Conservation (phyloP, 64 coral and sea anemone species). For the Trachythela sp. region DNA sequence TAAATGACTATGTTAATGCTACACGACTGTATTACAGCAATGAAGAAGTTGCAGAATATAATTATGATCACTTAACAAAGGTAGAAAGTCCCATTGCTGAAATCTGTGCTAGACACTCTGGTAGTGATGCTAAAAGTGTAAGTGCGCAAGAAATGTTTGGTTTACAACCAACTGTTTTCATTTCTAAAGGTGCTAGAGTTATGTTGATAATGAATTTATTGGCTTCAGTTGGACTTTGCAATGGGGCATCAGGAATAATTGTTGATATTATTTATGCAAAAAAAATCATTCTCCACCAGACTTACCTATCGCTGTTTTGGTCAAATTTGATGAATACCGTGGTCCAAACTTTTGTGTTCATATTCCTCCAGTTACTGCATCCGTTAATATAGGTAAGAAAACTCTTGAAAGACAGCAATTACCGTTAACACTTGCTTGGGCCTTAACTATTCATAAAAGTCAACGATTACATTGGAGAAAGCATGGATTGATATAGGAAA, state of each 20-base stretch:
- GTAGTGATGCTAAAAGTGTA: slow-evolving; percentile 12
- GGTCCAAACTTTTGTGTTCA: slow-evolving; percentile 5
- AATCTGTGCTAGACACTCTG: slow-evolving; percentile 1
- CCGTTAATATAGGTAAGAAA: neutral
- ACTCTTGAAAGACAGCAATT: neutral
- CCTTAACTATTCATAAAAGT: neutral
- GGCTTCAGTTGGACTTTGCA: slow-evolving; percentile 5
- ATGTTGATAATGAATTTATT: slow-evolving; percentile 7
- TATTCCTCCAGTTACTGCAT: slow-evolving; percentile 1
- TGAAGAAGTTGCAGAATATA: neutral
- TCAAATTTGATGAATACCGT: slow-evolving; percentile 11
- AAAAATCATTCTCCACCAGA: slow-evolving; percentile 1
- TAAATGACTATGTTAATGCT: neutral
- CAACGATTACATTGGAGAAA: too few relatives aligned
- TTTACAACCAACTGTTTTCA: neutral
- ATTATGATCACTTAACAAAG: neutral
- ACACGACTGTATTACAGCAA: neutral
- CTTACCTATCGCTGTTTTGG: slow-evolving; percentile 4
- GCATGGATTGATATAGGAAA: too few relatives aligned
- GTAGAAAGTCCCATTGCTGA: neutral
- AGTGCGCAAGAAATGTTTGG: slow-evolving; percentile 14
- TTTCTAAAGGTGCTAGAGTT: slow-evolving; percentile 1
- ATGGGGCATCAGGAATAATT: slow-evolving; percentile 5
- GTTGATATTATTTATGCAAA: slow-evolving; percentile 19
- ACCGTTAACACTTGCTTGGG: neutral